Conservation (phyloP, 2,888 invertebrate genomes). For the Gerris lacustris region DNA sequence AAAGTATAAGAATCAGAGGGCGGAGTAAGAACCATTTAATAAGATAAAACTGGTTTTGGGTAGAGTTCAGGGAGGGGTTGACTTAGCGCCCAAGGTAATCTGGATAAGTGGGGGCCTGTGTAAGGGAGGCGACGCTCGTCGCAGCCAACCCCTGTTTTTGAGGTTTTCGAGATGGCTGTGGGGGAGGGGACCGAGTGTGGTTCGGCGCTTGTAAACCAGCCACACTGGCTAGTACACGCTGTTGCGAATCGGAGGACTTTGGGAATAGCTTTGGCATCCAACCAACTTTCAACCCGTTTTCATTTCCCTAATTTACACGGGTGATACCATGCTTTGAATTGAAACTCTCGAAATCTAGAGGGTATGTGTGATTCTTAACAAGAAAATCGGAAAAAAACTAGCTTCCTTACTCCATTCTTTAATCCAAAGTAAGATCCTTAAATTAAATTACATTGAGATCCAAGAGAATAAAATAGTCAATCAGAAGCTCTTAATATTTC, state of each 20-base stretch:
- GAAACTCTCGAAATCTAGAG: background rate
- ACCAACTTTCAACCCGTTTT: background rate
- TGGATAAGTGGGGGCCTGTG: background rate
- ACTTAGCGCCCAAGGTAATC: slow-evolving; percentile 3
- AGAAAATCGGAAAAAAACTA: too few species aligned
- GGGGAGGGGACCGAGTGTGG: background rate
- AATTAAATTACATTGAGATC: too few species aligned
- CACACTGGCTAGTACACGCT: background rate
- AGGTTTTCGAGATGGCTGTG: background rate
- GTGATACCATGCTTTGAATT: background rate
- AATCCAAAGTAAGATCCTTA: too few species aligned
- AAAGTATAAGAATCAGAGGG: too few species aligned
- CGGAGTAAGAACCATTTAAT: background rate
- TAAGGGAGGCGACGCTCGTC: background rate
- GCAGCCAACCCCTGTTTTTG: background rate
- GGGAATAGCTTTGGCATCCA: background rate
- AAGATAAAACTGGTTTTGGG: background rate
- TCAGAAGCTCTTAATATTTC: too few species aligned
- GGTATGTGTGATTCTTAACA: too few species aligned
- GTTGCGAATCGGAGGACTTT: too few species aligned
- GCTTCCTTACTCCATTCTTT: too few species aligned
- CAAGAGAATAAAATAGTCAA: too few species aligned
- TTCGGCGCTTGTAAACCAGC: background rate
- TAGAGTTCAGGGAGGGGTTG: background rate
- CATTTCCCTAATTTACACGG: slow-evolving; percentile 1